These are phyloP conservation scores for Beris morrisii DNA, from an alignment of 2,888 invertebrate species.

Conservation along the genomic window DNA sequence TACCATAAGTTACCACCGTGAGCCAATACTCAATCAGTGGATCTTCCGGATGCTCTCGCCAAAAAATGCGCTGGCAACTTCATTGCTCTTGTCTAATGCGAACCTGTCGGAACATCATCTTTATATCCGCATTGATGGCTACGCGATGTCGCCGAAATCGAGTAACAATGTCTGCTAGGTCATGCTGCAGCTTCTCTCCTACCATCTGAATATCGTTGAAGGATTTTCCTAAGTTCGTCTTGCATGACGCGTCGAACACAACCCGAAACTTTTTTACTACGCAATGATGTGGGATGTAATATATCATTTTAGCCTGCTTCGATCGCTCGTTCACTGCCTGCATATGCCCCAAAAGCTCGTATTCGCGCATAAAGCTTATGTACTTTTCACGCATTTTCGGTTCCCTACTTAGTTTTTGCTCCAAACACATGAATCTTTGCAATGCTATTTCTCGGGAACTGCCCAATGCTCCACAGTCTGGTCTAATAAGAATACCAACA, in stretches of 20 bases:
- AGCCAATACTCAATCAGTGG: background rate
- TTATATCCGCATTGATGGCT: background rate
- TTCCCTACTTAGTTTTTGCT: too few relatives aligned
- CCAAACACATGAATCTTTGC: too few relatives aligned
- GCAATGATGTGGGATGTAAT: background rate
- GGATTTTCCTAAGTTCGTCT: background rate
- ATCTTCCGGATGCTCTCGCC: background rate
- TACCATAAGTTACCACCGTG: background rate
- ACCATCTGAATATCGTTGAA: background rate
- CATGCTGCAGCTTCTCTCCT: background rate
- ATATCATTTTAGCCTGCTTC: background rate
- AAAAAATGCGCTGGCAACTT: conserved; percentile 2
- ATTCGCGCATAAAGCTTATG: background rate
- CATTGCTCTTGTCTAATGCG: background rate
- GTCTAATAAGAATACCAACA: too few relatives aligned
- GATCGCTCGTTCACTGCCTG: background rate
- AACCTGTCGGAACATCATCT: conserved; percentile 17
- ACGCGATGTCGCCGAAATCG: background rate
- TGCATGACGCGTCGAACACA: background rate
- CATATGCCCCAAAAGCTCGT: background rate
- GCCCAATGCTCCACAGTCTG: too few relatives aligned
- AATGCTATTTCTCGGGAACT: too few relatives aligned
- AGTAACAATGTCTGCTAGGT: background rate
- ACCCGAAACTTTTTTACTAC: too few relatives aligned
- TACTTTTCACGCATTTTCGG: background rate